Percentiles rank a stretch among this genome's conserved stretches.
Conservation (phyloP, 2,888 invertebrate species). For the Pachydiplax longipennis region DNA sequence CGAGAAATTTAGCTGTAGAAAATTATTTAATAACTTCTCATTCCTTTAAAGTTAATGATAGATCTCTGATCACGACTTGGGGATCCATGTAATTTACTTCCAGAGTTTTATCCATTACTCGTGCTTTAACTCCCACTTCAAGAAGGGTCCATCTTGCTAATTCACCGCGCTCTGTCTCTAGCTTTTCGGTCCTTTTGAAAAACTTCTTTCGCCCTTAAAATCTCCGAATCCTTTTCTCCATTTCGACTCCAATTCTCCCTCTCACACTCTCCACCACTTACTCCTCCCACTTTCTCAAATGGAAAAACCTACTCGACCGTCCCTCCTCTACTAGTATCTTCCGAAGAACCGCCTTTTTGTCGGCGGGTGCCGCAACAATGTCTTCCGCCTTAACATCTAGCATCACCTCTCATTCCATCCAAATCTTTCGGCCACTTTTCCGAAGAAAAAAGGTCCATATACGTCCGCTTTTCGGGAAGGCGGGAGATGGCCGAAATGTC, state of each 20-base stretch:
- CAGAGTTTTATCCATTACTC: too few relatives aligned
- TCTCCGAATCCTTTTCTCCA: neutral
- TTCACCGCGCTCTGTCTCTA: too few relatives aligned
- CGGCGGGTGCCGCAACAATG: neutral
- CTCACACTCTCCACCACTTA: neutral
- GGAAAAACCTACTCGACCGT: neutral
- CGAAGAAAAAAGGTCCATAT: neutral
- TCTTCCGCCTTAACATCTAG: neutral
- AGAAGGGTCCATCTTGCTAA: too few relatives aligned
- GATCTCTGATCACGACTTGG: too few relatives aligned
- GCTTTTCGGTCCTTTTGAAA: too few relatives aligned
- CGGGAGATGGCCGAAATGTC: neutral
- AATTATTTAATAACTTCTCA: too few relatives aligned
- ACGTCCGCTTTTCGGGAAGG: neutral
- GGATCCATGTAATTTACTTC: too few relatives aligned
- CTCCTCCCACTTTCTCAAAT: neutral
- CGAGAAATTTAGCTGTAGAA: too few relatives aligned
- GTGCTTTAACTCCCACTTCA: too few relatives aligned
- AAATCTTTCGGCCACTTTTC: neutral
- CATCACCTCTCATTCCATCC: neutral
- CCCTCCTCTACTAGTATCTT: neutral
- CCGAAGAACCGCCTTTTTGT: neutral
- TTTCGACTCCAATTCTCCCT: neutral
- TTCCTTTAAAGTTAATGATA: too few relatives aligned
- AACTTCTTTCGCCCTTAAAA: too few relatives aligned